These are phyloP conservation scores for Cantharis flavilabris DNA, from an alignment of 2,888 invertebrate genomes.

Conservation along the genomic window DNA sequence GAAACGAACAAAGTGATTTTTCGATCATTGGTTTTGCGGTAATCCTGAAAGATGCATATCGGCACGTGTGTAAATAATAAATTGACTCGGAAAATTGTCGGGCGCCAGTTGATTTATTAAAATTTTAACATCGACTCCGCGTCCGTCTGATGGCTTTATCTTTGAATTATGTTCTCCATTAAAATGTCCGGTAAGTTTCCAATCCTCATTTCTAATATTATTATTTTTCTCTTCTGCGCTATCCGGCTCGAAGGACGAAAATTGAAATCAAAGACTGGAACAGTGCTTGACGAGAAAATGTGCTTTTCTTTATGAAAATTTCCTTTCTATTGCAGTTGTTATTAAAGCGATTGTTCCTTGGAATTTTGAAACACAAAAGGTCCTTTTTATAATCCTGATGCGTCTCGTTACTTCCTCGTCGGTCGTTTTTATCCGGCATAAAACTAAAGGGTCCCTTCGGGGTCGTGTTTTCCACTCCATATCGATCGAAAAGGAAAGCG, in stretches of 20 bases:
- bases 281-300: not conserved
- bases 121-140: not conserved
- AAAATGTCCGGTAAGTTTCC: not conserved
- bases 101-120: constrained; percentile 12
- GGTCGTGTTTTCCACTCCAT: constrained; percentile 7
- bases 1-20: not conserved
- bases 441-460: constrained; percentile 15
- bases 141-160: constrained; percentile 1
- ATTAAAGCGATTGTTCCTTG: not conserved
- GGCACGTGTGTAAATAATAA: constrained; percentile 13
- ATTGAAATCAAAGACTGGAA: not conserved
- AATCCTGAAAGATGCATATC: not conserved
- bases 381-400: not conserved
- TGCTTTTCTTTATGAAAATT: not conserved
- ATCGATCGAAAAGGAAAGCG: constrained; percentile 3
- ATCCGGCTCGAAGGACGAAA: not conserved
- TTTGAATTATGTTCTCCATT: constrained; percentile 9
- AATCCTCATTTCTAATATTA: no score
- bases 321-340: not conserved
- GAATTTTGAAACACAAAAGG: not conserved
- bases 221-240: no score
- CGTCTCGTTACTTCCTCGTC: constrained; percentile 8
- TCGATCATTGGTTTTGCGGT: not conserved
- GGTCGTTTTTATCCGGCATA: constrained; percentile 4
- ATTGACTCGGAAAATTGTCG: constrained; percentile 1